Evolutionary conservation across 2,888 invertebrate genomes (phyloP).

Genomic region (Cabera pusaria): DNA sequence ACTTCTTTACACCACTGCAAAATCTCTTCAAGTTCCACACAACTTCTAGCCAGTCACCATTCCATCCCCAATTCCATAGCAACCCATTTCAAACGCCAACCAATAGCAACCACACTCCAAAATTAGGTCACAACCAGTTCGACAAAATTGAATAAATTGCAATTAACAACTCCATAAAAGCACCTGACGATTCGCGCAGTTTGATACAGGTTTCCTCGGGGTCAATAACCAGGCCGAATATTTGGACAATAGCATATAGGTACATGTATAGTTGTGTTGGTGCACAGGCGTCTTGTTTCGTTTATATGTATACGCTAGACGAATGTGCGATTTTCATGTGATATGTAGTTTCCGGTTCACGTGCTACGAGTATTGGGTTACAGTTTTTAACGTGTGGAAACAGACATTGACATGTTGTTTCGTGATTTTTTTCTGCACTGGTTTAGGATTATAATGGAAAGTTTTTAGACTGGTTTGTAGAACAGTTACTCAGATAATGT

Average conservation of each 20-base stretch:
- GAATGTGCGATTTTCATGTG: constrained; percentile 43
- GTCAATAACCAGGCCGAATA: constrained; percentile 75
- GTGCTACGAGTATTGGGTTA: constrained; percentile 24
- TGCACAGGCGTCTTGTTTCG: constrained; percentile 32
- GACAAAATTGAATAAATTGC: constrained; percentile 13
- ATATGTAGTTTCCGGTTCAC: constrained; percentile 40
- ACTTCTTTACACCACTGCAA: too few species aligned
- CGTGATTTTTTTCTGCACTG: too few species aligned
- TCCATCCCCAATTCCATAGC: too few species aligned
- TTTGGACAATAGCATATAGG: constrained; percentile 55
- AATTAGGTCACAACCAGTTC: constrained; percentile 26
- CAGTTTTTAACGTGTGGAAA: constrained; percentile 19
- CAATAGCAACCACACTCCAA: too few species aligned
- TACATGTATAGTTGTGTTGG: constrained; percentile 24
- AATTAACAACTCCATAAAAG: constrained; percentile 33
- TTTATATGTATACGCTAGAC: constrained; percentile 31
- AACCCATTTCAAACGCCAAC: too few species aligned
- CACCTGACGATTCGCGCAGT: constrained; percentile 41
- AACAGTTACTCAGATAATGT: too few species aligned
- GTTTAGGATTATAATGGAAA: too few species aligned
- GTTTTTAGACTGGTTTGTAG: constrained; percentile 3
- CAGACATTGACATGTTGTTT: constrained; percentile 18
- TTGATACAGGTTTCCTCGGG: constrained; percentile 48
- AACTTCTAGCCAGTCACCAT: too few species aligned
- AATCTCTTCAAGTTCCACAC: too few species aligned